phyloP scores from a whole-genome alignment of 1,140 invertebrate species.

The Elysia chlorotica region DNA sequence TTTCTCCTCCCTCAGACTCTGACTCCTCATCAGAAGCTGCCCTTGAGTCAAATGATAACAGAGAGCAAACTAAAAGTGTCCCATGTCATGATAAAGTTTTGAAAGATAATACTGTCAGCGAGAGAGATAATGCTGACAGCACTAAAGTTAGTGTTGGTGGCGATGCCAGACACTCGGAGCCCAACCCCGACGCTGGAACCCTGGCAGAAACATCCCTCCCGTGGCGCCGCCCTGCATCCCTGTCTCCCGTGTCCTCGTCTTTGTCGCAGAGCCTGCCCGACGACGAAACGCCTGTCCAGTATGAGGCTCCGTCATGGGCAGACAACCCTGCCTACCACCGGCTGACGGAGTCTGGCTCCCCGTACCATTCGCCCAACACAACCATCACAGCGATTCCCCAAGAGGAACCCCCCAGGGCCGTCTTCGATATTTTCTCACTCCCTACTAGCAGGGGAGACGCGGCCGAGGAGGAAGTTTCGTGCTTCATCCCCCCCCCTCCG shows the following conservation, averaged over 20 bases:
- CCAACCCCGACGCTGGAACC: no score
- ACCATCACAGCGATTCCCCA: conserved; percentile 34
- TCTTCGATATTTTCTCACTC: conserved; percentile 44
- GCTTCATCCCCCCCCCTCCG: conserved; percentile 20
- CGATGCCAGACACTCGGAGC: background rate
- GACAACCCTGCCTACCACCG: conserved; percentile 52
- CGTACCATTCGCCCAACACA: conserved; percentile 49
- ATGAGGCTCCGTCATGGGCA: conserved; percentile 55
- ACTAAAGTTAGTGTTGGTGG: background rate
- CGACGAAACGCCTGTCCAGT: conserved; percentile 46
- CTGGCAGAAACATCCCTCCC: conserved; percentile 49
- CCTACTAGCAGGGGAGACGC: conserved; percentile 7
- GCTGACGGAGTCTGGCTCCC: conserved; percentile 49
- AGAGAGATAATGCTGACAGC: background rate
- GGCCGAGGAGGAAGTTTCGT: background rate
- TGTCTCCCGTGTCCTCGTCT: conserved; percentile 38
- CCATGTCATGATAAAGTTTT: no score
- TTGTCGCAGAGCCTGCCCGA: conserved; percentile 38
- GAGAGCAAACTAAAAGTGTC: no score
- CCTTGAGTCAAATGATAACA: no score
- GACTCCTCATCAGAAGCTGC: no score
- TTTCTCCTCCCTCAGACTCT: no score
- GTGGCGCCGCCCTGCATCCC: conserved; percentile 44
- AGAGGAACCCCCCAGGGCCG: conserved; percentile 28
- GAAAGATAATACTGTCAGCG: no score